Evolutionary conservation across 2,888 invertebrate genomes (phyloP), one percentile per base, ranked within the genome.

Genomic region (Timema podura): DNA sequence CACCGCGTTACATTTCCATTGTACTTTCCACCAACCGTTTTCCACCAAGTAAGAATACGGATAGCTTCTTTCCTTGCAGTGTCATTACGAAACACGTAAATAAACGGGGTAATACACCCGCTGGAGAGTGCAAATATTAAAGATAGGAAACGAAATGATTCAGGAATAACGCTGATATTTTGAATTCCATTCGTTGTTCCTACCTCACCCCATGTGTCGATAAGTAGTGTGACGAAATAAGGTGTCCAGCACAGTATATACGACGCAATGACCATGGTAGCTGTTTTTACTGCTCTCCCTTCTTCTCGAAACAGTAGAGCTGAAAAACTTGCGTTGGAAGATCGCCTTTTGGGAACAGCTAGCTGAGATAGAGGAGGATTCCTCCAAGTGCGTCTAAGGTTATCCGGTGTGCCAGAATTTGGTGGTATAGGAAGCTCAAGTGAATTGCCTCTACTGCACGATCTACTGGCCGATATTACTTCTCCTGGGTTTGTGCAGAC

Each of bases 171-270:
- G 66, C 68, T 75, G 73, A 67, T 75, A 61, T 71, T 76, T 65
- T 77, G 77, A 30, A 76, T 66, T 70, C 68, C 61, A 74, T 70
- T 61, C 10, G 72, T 57, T 5, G 72, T 54, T 13, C 72, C 70
- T 9, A 71, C 64, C 73, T 67, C 75, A 64, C 71, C 76, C 67
- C 75, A 78, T 49, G 77, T 76, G 68, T 78, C 78, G 47, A 77
- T 69, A 16, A 79, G 73, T 68, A 78, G 75, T 48, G 75, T 74
- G 45, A 74, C 75, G 72, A 80, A 82, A 75, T 82, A 83, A 7
- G 84, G 83, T 48, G 83, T 77, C 84, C 84, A 84, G 76, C 83
- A 83, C 68, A 82, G 76, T 30, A 82, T 79, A 75, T 83, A 84
- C 11, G 84, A 82, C 11, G 80, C 80, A 49, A 84, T 80, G 64